These are phyloP conservation scores for Odontomyia ornata DNA, from an alignment of 2,888 invertebrate species.

Conservation along the genomic window DNA sequence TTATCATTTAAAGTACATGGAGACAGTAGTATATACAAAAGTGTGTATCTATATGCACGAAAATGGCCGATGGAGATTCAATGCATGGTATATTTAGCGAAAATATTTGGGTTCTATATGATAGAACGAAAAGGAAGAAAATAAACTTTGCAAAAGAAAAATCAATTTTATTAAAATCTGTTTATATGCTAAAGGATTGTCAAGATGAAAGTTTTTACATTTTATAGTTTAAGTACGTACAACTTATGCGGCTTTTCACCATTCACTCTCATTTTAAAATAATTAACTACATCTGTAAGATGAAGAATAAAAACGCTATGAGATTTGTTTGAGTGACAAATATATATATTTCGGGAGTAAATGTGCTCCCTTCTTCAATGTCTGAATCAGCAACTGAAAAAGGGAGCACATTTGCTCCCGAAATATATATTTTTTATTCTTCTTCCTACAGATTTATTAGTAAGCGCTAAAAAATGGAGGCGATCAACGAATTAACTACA, in stretches of 20 bases:
- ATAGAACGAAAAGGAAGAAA: not conserved
- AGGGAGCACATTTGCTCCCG: too few species aligned
- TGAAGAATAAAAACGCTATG: too few species aligned
- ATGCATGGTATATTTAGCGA: not conserved
- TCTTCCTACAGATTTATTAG: too few species aligned
- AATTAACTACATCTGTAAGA: too few species aligned
- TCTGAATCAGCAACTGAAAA: too few species aligned
- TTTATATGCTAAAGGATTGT: not conserved
- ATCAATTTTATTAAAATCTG: not conserved
- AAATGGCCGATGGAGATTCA: not conserved
- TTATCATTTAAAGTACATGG: slow-evolving; percentile 21
- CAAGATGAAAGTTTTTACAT: slow-evolving; percentile 10
- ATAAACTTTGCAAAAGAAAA: not conserved
- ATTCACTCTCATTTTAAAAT: not conserved
- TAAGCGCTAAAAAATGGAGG: too few species aligned
- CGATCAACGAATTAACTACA: too few species aligned
- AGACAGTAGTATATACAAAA: not conserved
- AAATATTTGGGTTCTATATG: not conserved
- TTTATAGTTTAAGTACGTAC: slow-evolving; percentile 5
- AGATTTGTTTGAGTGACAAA: too few species aligned
- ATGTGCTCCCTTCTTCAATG: too few species aligned
- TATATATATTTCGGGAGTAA: too few species aligned
- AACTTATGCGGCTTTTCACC: not conserved
- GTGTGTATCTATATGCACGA: too few species aligned
- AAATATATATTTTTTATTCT: too few species aligned